These are phyloP conservation scores for Agrochola litura DNA, from an alignment of 2,888 invertebrate genomes.

Conservation along the genomic window DNA sequence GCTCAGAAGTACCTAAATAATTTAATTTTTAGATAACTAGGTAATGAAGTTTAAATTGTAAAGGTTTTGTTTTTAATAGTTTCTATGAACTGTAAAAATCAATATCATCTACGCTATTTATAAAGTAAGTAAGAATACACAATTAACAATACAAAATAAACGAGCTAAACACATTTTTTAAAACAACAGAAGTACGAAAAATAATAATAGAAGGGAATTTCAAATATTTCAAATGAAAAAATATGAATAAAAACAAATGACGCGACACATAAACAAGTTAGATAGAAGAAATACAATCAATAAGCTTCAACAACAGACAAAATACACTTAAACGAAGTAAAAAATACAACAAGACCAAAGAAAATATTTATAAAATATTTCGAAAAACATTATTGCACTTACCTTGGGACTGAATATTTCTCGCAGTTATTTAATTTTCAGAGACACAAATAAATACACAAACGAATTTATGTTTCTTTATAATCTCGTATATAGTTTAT, in stretches of 20 bases:
- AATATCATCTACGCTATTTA: constrained; percentile 1
- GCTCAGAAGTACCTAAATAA: background rate
- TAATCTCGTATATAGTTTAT: background rate
- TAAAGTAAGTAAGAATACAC: background rate
- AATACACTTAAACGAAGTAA: background rate
- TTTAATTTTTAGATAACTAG: too few species aligned
- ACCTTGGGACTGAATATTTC: constrained; percentile 42
- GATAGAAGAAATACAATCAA: background rate
- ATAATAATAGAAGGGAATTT: background rate
- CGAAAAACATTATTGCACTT: constrained; percentile 53
- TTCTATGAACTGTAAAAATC: constrained; percentile 6
- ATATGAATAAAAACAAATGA: constrained; percentile 29
- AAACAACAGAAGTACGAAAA: background rate
- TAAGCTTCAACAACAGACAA: constrained; percentile 18
- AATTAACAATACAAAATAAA: background rate
- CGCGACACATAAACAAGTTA: constrained; percentile 22
- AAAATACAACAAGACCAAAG: constrained; percentile 7
- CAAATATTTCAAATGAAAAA: background rate
- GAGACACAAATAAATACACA: constrained; percentile 37
- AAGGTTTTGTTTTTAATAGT: background rate
- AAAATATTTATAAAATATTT: constrained; percentile 15
- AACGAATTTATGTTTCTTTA: constrained; percentile 11
- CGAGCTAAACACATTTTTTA: background rate
- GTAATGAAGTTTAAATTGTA: background rate
- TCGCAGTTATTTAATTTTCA: constrained; percentile 11